phyloP scores from a whole-genome alignment of 2,888 invertebrate species.

The Synanthedon vespiformis region DNA sequence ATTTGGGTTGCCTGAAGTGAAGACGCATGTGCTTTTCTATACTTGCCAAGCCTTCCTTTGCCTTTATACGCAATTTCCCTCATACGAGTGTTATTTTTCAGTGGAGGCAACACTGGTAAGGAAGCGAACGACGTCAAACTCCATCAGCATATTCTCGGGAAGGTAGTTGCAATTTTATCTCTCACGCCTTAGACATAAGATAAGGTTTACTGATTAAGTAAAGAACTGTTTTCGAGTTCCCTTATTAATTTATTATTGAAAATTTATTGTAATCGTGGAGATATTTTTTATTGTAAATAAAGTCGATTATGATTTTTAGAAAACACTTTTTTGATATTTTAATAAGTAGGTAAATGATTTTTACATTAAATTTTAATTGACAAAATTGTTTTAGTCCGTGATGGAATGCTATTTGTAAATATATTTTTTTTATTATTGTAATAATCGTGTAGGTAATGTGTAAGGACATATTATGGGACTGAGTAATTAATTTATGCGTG shows the following conservation, averaged over 20 bases:
- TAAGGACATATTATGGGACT: constrained; percentile 29
- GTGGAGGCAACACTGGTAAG: constrained; percentile 79
- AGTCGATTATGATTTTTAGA: not conserved
- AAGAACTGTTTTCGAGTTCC: not conserved
- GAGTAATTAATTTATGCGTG: constrained; percentile 31
- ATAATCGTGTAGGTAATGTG: constrained; percentile 9
- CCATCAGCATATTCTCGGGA: constrained; percentile 81
- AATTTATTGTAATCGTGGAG: constrained; percentile 1
- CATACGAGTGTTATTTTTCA: constrained; percentile 42
- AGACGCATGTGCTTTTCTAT: too few relatives aligned
- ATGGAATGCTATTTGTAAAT: not conserved
- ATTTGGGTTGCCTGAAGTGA: too few relatives aligned
- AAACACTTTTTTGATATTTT: not conserved
- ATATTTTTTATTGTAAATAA: not conserved
- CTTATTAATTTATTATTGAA: not conserved
- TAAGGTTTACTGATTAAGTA: constrained; percentile 1
- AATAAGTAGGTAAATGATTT: not conserved
- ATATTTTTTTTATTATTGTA: constrained; percentile 2
- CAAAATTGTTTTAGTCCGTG: constrained; percentile 15
- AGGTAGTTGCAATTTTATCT: constrained; percentile 68
- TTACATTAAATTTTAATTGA: constrained; percentile 6
- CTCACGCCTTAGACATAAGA: constrained; percentile 9
- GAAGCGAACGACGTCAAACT: constrained; percentile 78
- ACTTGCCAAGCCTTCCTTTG: too few relatives aligned
- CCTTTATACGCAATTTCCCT: too few relatives aligned